Percentiles rank a stretch among this genome's conserved stretches.
phyloP scores from a whole-genome alignment of 92 coral and sea anemone genomes.

The Hydrozoanthus gracilis region DNA sequence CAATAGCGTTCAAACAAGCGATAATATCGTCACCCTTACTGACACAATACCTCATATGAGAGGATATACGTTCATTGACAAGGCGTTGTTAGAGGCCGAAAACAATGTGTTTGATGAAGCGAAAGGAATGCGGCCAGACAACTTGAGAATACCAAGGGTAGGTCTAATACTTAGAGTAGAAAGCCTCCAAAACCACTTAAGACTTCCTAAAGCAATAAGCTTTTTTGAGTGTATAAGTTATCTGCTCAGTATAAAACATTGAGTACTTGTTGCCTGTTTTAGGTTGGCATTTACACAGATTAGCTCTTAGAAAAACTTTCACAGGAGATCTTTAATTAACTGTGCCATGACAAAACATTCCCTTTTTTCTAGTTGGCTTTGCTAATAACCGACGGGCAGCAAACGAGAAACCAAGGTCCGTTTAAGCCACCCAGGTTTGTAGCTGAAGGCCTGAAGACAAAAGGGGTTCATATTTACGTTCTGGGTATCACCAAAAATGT shows the following conservation, averaged over 20 bases:
- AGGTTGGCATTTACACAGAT: not conserved
- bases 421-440: not conserved
- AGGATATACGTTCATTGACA: conserved; percentile 16
- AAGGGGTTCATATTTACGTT: conserved; percentile 8
- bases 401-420: conserved; percentile 7
- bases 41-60: not conserved
- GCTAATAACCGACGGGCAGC: conserved; percentile 34
- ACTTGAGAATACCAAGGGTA: not conserved
- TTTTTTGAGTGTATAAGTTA: not conserved
- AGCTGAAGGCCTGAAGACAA: conserved; percentile 24
- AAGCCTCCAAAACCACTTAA: not conserved
- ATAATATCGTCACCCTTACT: not conserved
- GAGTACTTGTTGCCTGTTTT: too few relatives aligned
- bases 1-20: not conserved
- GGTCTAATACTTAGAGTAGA: not conserved
- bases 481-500: conserved; percentile 18
- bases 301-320: not conserved
- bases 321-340: not conserved
- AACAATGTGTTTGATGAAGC: not conserved
- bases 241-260: not conserved
- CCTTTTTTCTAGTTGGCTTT: conserved; percentile 5
- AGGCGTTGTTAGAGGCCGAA: not conserved
- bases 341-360: too few relatives aligned
- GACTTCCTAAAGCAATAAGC: not conserved
- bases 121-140: not conserved